A percentile compares a stretch with the other conserved stretches of the same genome.
phyloP scores from a whole-genome alignment of 2,797 vertebrate genomes.

The Notoglanidium macrostoma region DNA sequence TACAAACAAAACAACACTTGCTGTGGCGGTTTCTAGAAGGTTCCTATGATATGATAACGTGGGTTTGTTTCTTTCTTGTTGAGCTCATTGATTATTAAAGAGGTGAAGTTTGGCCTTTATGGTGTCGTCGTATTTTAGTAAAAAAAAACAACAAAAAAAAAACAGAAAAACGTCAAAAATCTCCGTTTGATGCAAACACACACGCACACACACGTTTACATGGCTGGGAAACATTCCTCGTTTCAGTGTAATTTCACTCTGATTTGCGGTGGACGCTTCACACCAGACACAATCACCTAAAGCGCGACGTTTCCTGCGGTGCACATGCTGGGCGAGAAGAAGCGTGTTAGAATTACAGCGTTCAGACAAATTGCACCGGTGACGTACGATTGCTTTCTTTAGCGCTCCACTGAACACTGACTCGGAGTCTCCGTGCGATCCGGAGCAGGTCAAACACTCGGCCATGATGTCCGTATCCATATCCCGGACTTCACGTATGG shows the following conservation, averaged over 20 bases:
- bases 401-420: background rate
- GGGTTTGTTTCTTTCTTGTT: background rate
- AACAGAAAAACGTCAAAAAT: background rate
- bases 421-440: background rate
- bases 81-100: background rate
- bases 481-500: background rate
- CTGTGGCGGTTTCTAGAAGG: background rate
- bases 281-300: constrained; percentile 15
- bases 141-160: too few relatives aligned
- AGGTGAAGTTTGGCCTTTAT: background rate
- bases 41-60: background rate
- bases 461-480: background rate
- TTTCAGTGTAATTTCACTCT: constrained; percentile 37
- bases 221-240: constrained; percentile 12
- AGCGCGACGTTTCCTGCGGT: background rate
- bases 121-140: background rate
- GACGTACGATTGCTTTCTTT: background rate
- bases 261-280: constrained; percentile 26
- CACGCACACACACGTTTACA: background rate
- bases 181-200: background rate
- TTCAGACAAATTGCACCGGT: background rate
- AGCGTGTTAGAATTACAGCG: background rate
- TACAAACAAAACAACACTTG: background rate
- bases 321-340: background rate
- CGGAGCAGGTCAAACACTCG: background rate